Evolutionary conservation across 1,140 invertebrate species (phyloP).

Genomic region (Steinernema feltiae): DNA sequence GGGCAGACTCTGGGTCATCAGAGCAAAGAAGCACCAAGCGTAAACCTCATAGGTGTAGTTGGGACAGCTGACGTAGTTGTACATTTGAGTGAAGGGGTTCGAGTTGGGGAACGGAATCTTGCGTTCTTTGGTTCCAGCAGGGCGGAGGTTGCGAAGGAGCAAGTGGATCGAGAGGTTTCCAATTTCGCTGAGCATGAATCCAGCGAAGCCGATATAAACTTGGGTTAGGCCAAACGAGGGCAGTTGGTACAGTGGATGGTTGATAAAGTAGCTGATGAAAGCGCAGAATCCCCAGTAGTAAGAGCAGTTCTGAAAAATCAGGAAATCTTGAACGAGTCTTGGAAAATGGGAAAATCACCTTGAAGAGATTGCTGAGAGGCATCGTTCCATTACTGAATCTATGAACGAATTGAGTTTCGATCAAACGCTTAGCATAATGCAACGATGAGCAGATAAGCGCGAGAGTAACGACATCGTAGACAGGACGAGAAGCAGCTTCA

Average conservation of each 20-base stretch:
- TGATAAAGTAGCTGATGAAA: slow-evolving; percentile 92
- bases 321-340: not conserved
- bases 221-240: slow-evolving; percentile 67
- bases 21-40: slow-evolving; percentile 85
- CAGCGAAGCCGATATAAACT: slow-evolving; percentile 68
- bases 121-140: slow-evolving; percentile 78
- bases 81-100: slow-evolving; percentile 65
- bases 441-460: slow-evolving; percentile 78
- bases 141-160: slow-evolving; percentile 80
- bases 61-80: slow-evolving; percentile 88
- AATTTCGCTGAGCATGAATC: slow-evolving; percentile 70
- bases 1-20: slow-evolving; percentile 89
- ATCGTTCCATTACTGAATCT: slow-evolving; percentile 96
- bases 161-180: slow-evolving; percentile 85
- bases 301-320: slow-evolving; percentile 70
- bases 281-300: slow-evolving; percentile 97
- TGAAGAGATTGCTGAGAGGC: slow-evolving; percentile 90
- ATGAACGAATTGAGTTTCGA: slow-evolving; percentile 94
- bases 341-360: slow-evolving; percentile 59
- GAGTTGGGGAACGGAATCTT: slow-evolving; percentile 68
- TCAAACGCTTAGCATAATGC: slow-evolving; percentile 85
- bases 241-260: slow-evolving; percentile 87
- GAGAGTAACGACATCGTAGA: slow-evolving; percentile 59
- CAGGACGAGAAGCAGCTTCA: slow-evolving; percentile 26
- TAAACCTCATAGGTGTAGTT: slow-evolving; percentile 93